Percentiles rank a stretch among this genome's conserved stretches.
Conservation (phyloP, 2,888 invertebrate species). For the Drosophila kambysellisi region DNA sequence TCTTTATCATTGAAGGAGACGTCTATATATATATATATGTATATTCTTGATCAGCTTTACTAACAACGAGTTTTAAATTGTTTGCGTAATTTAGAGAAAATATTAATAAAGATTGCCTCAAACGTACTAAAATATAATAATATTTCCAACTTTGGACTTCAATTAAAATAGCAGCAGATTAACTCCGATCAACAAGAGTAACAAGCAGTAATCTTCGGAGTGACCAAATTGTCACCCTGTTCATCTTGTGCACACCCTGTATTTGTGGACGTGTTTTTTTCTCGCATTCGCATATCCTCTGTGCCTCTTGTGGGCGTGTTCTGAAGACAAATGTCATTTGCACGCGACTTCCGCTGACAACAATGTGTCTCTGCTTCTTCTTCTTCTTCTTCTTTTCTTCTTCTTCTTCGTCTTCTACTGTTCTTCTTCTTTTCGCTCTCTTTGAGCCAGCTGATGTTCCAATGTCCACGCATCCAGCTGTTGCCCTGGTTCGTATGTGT, state of each 20-base stretch:
- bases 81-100: background rate
- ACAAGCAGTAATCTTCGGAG: background rate
- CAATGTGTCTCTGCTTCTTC: slow-evolving; percentile 25
- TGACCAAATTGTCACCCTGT: background rate
- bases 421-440: background rate
- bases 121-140: background rate
- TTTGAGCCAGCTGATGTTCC: slow-evolving; percentile 16
- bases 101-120: background rate
- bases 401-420: slow-evolving; percentile 9
- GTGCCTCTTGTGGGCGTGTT: slow-evolving; percentile 55
- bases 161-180: background rate
- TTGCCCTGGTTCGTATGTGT: slow-evolving; percentile 21
- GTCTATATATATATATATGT: too few species aligned
- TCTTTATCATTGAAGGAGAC: too few species aligned
- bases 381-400: background rate
- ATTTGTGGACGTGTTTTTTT: background rate
- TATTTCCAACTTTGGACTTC: background rate
- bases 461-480: slow-evolving; percentile 10
- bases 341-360: slow-evolving; percentile 67
- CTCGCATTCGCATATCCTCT: slow-evolving; percentile 24
- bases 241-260: slow-evolving; percentile 23
- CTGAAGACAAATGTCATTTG: slow-evolving; percentile 77
- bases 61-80: background rate
- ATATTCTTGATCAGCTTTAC: background rate
- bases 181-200: background rate